Evolutionary conservation across 2,113 vertebrate genomes (phyloP).

Genomic region (Oncorhynchus mykiss): DNA sequence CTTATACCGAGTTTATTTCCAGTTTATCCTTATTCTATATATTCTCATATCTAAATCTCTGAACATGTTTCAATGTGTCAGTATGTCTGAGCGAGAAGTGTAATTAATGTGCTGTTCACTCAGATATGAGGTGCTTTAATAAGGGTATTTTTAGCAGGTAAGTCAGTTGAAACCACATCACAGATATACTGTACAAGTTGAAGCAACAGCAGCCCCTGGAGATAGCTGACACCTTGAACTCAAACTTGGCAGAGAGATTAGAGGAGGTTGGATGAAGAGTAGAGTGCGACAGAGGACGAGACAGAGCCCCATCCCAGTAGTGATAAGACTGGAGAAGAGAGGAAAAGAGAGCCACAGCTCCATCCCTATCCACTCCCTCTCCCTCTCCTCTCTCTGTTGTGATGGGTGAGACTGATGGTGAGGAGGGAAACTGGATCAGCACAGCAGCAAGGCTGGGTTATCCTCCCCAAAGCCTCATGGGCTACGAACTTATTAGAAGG

Average conservation of each 20-base stretch:
- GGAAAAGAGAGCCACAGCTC: not conserved
- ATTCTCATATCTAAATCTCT: too few relatives aligned
- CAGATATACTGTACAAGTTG: constrained; percentile 13
- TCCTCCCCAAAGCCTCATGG: constrained; percentile 1
- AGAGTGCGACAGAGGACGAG: not conserved
- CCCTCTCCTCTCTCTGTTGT: not conserved
- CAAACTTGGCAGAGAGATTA: not conserved
- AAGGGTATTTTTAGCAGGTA: constrained; percentile 5
- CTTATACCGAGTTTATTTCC: too few relatives aligned
- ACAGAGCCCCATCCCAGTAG: not conserved
- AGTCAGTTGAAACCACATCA: not conserved
- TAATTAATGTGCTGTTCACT: too few relatives aligned
- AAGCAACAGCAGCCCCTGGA: constrained; percentile 57
- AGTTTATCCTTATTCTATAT: too few relatives aligned
- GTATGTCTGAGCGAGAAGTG: too few relatives aligned
- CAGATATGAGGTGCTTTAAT: too few relatives aligned
- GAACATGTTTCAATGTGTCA: too few relatives aligned
- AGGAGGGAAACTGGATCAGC: constrained; percentile 10
- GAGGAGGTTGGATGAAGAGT: not conserved
- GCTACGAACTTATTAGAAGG: too few relatives aligned
- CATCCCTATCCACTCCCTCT: not conserved
- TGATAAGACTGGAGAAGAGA: constrained; percentile 3
- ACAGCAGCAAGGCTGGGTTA: constrained; percentile 3
- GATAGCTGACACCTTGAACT: constrained; percentile 17
- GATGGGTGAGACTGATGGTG: constrained; percentile 3